Base-by-base conservation (phyloP, 1,140 invertebrate genomes). In the Ips nitidus region DNA sequence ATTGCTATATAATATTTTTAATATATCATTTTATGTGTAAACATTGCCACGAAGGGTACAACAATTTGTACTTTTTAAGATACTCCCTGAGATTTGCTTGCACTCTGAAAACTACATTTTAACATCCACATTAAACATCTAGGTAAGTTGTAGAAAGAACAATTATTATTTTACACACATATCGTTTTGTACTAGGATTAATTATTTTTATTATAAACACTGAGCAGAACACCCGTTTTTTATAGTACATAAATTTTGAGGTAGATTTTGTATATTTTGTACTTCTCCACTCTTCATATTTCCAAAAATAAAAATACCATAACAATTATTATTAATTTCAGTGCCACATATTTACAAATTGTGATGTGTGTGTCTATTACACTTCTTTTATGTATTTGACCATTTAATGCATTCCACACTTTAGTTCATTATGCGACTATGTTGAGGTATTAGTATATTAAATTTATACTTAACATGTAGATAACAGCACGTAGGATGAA, bases 191-290 rank as follows among this genome's bases (percentile, higher is more conserved):
- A 22, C 22, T 22, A 22, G 22, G 22, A 50, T 50, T 50, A 8
- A 6, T 75, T 74, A 71, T 74, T 71, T 70, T 50, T 70, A 71
- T 71, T 64, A 64, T 50, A 50, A 65, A 66, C 69, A 71, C 62
- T 71, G 69, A 71, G 62, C 69, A 52, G 60, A 64, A 70, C 65
- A 50, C 53, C 50, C 8, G 53, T 69, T 69, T 22, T 50, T 50
- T 50, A 50, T 22, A 22, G 22, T 22, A 22, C 22, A 22, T 22
- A 22, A 22, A 22, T 63, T 67, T 72, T 76, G 75, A 76, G 75
- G 75, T 76, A 76, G 75, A 73, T 76, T 75, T 74, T 74, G 73
- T 74, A 72, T 73, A 73, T 76, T 76, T 50, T 76, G 75, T 76
- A 76, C 75, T 76, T 71, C 72, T 40, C 36, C 5, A 56, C 5